Evolutionary conservation across 2,113 vertebrate genomes (phyloP), one percentile per base, ranked within the genome.

Genomic region (Irena cyanogastra): DNA sequence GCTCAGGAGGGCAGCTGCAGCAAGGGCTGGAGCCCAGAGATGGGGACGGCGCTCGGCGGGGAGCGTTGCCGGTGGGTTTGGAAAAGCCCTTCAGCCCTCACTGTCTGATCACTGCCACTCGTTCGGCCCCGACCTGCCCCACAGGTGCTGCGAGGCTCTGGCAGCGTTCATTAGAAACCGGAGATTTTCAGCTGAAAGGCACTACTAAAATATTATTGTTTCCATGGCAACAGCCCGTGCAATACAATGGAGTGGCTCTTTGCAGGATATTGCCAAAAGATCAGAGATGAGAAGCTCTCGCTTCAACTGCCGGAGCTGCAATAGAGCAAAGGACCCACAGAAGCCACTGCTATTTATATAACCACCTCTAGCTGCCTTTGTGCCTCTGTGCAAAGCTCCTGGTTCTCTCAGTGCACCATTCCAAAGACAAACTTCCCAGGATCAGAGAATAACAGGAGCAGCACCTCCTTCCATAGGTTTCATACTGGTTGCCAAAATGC

Each of bases 121-220:
- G 33, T 3, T 60, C 39, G 85, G 53, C 76, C n/a, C 70, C 65
- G 65, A 64, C 77, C 94, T 95, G 60, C 74, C 89, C 70, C 68
- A 23, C 87, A 63, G 91, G 76, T 93, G 93, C 84, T 19, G 31
- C 16, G 28, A 69, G 59, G 66, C 56, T 92, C 74, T 8, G n/a
- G 37, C 72, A 23, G 64, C 15, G 20, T 37, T 90, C 41, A 0
- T 66, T 37, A 45, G 56, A 82, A 92, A 65, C 47, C 21, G 11
- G 59, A 89, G 86, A n/a, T 92, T 88, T 93, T 82, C 91, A 44
- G 68, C 86, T 60, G 56, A 95, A 93, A 94, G 47, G 90, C 79
- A 41, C 52, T 23, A 69, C 93, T 95, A 88, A 96, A 97, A 91
- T 97, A 96, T 92, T 94, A 35, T 56, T 35, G 95, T 90, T 95